These are phyloP conservation scores for Alectoris magna DNA, from an alignment of 2,797 vertebrate genomes.

Conservation along the genomic window DNA sequence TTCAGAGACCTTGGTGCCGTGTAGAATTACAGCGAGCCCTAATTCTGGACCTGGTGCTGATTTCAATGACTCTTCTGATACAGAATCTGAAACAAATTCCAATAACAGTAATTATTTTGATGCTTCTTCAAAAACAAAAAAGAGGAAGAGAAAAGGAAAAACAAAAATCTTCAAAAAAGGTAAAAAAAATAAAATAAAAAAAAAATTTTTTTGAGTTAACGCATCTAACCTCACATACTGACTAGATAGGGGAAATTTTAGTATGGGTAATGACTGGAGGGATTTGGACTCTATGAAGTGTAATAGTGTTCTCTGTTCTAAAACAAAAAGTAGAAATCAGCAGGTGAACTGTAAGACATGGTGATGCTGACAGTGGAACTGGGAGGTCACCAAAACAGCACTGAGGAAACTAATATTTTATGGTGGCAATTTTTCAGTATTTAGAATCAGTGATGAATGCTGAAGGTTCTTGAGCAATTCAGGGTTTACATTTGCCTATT, in stretches of 20 bases:
- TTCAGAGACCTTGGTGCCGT: conserved; percentile 12
- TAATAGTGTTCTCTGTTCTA: conserved; percentile 9
- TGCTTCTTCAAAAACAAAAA: conserved; percentile 49
- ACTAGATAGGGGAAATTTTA: conserved; percentile 40
- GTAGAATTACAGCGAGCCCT: conserved; percentile 5
- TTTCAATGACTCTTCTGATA: conserved; percentile 41
- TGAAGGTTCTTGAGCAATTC: not conserved
- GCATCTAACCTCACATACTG: not conserved
- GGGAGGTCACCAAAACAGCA: not conserved
- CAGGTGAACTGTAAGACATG: not conserved
- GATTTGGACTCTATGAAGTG: conserved; percentile 30
- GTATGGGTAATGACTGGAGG: conserved; percentile 57
- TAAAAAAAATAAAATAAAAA: not conserved
- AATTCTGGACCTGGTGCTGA: not conserved
- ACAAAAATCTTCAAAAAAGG: conserved; percentile 60
- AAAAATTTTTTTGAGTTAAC: not conserved
- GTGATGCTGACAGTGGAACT: not conserved
- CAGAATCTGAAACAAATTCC: conserved; percentile 58
- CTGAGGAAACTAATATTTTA: not conserved
- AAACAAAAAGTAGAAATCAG: not conserved
- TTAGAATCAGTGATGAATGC: not conserved
- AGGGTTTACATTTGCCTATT: not conserved
- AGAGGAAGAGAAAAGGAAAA: conserved; percentile 69
- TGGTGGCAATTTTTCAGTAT: not conserved
- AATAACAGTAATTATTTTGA: conserved; percentile 48